A percentile compares a stretch with the other conserved stretches of the same genome.
Evolutionary conservation across 2,113 vertebrate species (phyloP).

Genomic region (Clinocottus analis): DNA sequence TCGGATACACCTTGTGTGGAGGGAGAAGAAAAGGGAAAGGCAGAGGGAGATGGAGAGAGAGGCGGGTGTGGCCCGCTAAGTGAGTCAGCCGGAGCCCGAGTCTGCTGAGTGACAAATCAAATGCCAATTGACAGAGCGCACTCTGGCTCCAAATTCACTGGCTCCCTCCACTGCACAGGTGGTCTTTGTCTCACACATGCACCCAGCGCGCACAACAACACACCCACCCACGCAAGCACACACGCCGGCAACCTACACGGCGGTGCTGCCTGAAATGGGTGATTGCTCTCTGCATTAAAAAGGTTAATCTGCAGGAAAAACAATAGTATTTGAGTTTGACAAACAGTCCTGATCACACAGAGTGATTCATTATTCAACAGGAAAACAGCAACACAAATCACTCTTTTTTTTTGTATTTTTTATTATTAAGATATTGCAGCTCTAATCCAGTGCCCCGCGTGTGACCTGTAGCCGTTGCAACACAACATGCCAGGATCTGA

Average conservation of each 20-base stretch:
- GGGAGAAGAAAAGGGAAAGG: slow-evolving; percentile 77
- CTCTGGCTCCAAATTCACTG: slow-evolving; percentile 71
- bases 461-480: slow-evolving; percentile 71
- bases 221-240: slow-evolving; percentile 8
- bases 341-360: slow-evolving; percentile 77
- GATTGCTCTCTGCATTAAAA: slow-evolving; percentile 72
- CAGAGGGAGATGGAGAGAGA: slow-evolving; percentile 53
- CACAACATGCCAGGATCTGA: slow-evolving; percentile 68
- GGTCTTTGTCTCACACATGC: slow-evolving; percentile 70
- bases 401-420: not conserved
- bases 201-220: slow-evolving; percentile 21
- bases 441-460: slow-evolving; percentile 62
- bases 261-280: slow-evolving; percentile 54
- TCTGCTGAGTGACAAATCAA: slow-evolving; percentile 81
- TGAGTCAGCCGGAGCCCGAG: slow-evolving; percentile 69
- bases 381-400: slow-evolving; percentile 50
- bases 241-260: slow-evolving; percentile 9
- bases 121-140: slow-evolving; percentile 76
- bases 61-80: slow-evolving; percentile 75
- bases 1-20: slow-evolving; percentile 67
- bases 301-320: slow-evolving; percentile 73
- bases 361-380: slow-evolving; percentile 60
- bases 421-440: slow-evolving; percentile 52
- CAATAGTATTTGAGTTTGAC: slow-evolving; percentile 74
- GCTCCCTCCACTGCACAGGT: slow-evolving; percentile 77